Base-by-base conservation (phyloP, 2,113 vertebrate genomes). In the Mormoops blainvillei region DNA sequence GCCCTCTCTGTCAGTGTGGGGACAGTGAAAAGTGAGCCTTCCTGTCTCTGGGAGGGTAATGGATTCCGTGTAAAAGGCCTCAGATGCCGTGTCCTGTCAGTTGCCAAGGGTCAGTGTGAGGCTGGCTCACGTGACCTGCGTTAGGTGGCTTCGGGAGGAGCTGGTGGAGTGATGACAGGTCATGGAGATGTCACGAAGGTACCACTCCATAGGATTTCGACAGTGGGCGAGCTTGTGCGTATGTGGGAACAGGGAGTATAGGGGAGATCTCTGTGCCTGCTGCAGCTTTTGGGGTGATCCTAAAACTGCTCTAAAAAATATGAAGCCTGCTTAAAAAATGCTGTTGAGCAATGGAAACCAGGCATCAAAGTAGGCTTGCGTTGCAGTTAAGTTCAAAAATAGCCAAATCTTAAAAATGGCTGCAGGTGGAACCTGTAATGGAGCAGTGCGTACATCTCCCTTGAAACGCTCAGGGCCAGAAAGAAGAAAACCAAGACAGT, bases 381-480 rank as follows among this genome's bases (percentile, higher is more conserved):
- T 87, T 87, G 90, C 67, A 96, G 83, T 94, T n/a, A 73, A 88
- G 67, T 83, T 91, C 26, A 33, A 80, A 94, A 68, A 58, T 67
- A 3, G 56, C 38, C 43, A 56, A 26, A 38, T 92, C 28, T 58
- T 63, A 36, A 74, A 92, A 58, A 9, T 16, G 18, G 10, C 48
- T 19, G 1, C n/a, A 36, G 89, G 28, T 58, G 11, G 83, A 74
- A 31, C n/a, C 58, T 15, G 2, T 26, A 1, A 2, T 24, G 31
- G 22, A 31, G 8, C 41, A 28, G 50, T 14, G 14, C 11, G 19
- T 38, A 16, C 12, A 13, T 65, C 48, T 76, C 61, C 22, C 38
- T 54, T 16, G 50, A 43, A 38, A 50, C 31, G 7, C 48, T 83
- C 31, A 48, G 61, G 41, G 19, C 41, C 48, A 77, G 82, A 19